Percentiles rank a stretch among this genome's conserved stretches.
phyloP scores from a whole-genome alignment of 2,113 vertebrate genomes.

The Pelecanus crispus region DNA sequence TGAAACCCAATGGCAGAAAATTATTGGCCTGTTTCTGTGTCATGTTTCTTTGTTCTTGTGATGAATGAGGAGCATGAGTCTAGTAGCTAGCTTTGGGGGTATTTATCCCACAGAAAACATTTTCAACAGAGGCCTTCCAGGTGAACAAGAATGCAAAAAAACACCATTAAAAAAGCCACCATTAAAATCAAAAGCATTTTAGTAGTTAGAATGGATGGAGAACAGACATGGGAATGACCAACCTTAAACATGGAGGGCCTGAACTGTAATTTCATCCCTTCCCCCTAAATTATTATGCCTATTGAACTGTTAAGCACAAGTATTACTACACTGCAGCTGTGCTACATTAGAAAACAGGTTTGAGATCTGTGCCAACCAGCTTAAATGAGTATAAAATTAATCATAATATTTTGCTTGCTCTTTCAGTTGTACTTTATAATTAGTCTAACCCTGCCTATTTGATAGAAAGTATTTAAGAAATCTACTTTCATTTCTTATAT shows the following conservation, averaged over 20 bases:
- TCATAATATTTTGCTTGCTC: background rate
- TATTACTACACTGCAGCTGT: background rate
- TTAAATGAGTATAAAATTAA: background rate
- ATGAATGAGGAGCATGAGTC: background rate
- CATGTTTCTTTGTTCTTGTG: background rate
- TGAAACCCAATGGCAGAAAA: background rate
- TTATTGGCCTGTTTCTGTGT: background rate
- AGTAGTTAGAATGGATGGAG: background rate
- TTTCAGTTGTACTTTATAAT: background rate
- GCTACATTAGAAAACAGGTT: background rate
- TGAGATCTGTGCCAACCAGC: background rate
- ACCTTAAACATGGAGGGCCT: background rate
- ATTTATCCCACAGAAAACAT: background rate
- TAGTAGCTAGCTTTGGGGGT: background rate
- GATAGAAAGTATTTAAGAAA: background rate
- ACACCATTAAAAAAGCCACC: background rate
- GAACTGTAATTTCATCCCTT: background rate
- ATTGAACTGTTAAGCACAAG: background rate
- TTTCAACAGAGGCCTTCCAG: background rate
- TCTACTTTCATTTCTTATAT: background rate
- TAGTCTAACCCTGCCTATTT: background rate
- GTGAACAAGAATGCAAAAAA: background rate
- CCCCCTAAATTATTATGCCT: background rate
- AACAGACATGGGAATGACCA: background rate
- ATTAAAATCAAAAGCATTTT: background rate